Evolutionary conservation across 2,888 invertebrate species (phyloP).

Genomic region (Steromphala cineraria): DNA sequence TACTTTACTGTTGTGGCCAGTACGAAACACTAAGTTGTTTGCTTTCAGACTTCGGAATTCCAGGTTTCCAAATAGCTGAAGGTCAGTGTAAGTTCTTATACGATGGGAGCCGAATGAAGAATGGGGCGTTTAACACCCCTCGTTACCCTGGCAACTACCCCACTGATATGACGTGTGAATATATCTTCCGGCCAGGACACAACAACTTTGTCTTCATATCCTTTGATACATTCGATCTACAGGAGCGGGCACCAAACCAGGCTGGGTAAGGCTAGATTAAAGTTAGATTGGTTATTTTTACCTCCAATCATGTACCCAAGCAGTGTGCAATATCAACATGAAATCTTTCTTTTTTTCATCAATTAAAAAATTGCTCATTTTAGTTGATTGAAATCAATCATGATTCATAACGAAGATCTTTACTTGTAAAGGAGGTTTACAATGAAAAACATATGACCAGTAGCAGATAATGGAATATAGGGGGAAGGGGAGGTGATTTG

Average conservation of each 20-base stretch:
- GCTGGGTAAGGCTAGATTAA: conserved; percentile 25
- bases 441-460: too few species aligned
- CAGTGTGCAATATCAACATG: too few species aligned
- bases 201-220: conserved; percentile 69
- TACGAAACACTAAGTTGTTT: conserved; percentile 58
- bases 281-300: too few species aligned
- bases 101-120: conserved; percentile 71
- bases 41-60: conserved; percentile 90
- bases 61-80: conserved; percentile 93
- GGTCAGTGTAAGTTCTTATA: conserved; percentile 93
- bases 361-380: too few species aligned
- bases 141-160: conserved; percentile 78
- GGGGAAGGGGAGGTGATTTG: too few species aligned
- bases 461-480: too few species aligned
- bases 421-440: too few species aligned
- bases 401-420: too few species aligned
- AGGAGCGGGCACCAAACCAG: conserved; percentile 41
- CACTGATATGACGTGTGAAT: conserved; percentile 75
- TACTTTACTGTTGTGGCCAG: too few species aligned
- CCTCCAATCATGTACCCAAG: too few species aligned
- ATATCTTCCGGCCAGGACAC: conserved; percentile 73
- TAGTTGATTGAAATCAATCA: too few species aligned
- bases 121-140: conserved; percentile 89
- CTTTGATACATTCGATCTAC: conserved; percentile 66
- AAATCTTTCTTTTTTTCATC: too few species aligned